These are phyloP conservation scores for Linepithema humile DNA, from an alignment of 1,140 invertebrate species.

Conservation along the genomic window DNA sequence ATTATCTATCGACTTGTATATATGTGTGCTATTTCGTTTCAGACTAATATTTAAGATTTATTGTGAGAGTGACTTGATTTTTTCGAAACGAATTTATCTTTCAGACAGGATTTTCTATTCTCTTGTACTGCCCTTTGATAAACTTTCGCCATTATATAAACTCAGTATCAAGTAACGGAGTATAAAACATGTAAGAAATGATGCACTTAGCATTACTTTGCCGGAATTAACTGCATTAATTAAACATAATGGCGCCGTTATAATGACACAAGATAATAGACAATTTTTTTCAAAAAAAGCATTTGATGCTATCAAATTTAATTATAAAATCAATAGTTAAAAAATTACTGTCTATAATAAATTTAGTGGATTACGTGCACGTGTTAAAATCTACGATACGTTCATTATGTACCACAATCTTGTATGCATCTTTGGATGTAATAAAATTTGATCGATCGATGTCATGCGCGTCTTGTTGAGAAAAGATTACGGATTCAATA, in stretches of 20 bases:
- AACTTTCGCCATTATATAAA: background rate
- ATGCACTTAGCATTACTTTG: background rate
- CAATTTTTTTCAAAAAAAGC: background rate
- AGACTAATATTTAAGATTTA: background rate
- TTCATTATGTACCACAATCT: background rate
- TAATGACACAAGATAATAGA: background rate
- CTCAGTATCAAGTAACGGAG: background rate
- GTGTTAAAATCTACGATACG: background rate
- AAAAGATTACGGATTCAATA: background rate
- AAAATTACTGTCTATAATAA: background rate
- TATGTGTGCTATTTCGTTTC: background rate
- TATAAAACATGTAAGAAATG: constrained; percentile 15
- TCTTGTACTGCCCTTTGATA: background rate
- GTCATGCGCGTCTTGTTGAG: background rate
- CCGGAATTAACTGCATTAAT: constrained; percentile 1
- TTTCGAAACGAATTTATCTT: background rate
- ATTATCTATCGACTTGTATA: constrained; percentile 14
- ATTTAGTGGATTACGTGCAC: background rate
- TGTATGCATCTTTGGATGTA: background rate
- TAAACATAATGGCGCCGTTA: constrained; percentile 23
- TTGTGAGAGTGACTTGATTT: background rate
- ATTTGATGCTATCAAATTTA: background rate
- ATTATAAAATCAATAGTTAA: background rate
- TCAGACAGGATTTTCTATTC: background rate
- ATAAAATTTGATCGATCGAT: background rate